Evolutionary conservation across 2,888 invertebrate genomes (phyloP).

Genomic region (Caradrina kadenii): DNA sequence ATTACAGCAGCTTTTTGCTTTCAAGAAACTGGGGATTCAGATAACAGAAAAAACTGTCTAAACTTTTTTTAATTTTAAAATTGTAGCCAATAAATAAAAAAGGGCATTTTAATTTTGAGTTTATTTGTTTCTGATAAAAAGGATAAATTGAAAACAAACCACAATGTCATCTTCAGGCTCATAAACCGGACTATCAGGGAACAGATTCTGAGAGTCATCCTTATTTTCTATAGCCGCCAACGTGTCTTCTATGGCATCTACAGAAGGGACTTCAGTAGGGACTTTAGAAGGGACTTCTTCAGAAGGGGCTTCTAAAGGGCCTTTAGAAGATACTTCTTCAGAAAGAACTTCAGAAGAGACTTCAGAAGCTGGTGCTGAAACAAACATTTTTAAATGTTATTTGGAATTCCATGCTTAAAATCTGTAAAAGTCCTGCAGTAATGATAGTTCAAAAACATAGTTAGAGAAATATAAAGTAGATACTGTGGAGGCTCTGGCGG

Average conservation of each 20-base stretch:
- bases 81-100: too few relatives aligned
- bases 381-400: not conserved
- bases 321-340: not conserved
- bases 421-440: too few relatives aligned
- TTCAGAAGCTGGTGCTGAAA: not conserved
- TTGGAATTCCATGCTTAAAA: too few relatives aligned
- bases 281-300: conserved; percentile 1
- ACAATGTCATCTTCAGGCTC: conserved; percentile 82
- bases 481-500: too few relatives aligned
- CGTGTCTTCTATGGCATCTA: conserved; percentile 40
- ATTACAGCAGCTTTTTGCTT: too few relatives aligned
- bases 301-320: not conserved
- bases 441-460: too few relatives aligned
- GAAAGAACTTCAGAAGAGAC: conserved; percentile 1
- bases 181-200: conserved; percentile 86
- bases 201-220: conserved; percentile 78
- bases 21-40: too few relatives aligned
- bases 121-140: not conserved
- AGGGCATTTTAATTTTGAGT: too few relatives aligned
- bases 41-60: too few relatives aligned
- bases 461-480: too few relatives aligned
- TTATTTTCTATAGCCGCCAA: conserved; percentile 49
- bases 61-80: too few relatives aligned
- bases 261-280: conserved; percentile 1
- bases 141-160: conserved; percentile 26